Base-by-base conservation (phyloP, 2,888 invertebrate genomes). In the Calameuta pallipes region DNA sequence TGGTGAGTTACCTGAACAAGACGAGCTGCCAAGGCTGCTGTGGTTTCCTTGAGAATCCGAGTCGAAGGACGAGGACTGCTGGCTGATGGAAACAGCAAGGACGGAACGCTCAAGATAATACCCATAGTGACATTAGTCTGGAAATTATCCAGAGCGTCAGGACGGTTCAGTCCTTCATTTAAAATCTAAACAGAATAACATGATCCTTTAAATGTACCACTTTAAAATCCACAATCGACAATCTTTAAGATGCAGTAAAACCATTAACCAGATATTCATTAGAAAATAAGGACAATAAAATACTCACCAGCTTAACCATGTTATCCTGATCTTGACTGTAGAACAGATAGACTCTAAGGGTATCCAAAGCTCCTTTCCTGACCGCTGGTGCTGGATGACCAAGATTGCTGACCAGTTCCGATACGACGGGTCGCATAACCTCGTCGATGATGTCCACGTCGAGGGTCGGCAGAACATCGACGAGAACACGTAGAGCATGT, bases 381-480 rank as follows among this genome's bases (percentile, higher is more conserved):
- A 97, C 96, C 1, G 96, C 96, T 0, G 96, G 96, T 0, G 96
- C 96, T 74, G 94, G 93, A 89, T 97, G 96, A 4, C 97, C 96
- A 75, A 97, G 92, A 92, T 97, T 97, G 83, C 94, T 94, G 41
- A 97, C 94, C 76, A 97, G 93, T 89, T 96, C 95, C 70, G 94
- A 94, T 73, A 95, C 91, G 75, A 95, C 90, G 15, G 92, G 91
- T 77, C 92, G 92, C 92, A 96, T 95, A 78, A 95, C 94, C 80
- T 94, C 93, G 83, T 97, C 95, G 30, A 97, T 93, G 76, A 94
- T 94, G 75, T 94, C 93, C 73, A 83, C 83, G 35, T 88, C 88
- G 82, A 96, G 94, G 70, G 96, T 94, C 4, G 96, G 96, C 75
- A 97, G 92, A 2, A 97, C 94, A 91, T 97, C 97, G 37, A 95